Conservation (phyloP, 2,113 vertebrate species). For the Sander vitreus region DNA sequence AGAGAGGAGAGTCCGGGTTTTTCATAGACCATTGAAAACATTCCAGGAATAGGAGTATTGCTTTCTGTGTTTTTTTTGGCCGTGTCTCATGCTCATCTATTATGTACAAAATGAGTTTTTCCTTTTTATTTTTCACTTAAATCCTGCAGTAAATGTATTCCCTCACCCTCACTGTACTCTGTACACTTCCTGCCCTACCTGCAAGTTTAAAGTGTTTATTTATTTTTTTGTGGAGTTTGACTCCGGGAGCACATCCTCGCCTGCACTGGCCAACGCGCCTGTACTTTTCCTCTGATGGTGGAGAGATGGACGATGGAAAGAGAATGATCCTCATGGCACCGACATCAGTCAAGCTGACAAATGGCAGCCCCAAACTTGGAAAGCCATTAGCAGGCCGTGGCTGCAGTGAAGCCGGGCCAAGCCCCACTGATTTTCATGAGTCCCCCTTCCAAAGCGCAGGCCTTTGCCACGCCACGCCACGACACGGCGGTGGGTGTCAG, state of each 20-base stretch:
- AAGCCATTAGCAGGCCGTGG: conserved; percentile 65
- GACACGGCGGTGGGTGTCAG: conserved; percentile 45
- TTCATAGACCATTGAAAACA: conserved; percentile 46
- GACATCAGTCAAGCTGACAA: conserved; percentile 72
- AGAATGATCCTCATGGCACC: conserved; percentile 61
- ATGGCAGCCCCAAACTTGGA: conserved; percentile 62
- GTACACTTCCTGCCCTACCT: not conserved
- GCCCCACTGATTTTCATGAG: conserved; percentile 62
- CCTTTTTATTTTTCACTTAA: conserved; percentile 1
- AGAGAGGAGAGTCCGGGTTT: conserved; percentile 10
- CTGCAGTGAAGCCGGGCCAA: conserved; percentile 44
- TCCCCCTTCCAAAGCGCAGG: conserved; percentile 43
- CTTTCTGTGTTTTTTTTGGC: conserved; percentile 36
- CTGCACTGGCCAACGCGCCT: conserved; percentile 14
- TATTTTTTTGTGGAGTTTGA: not conserved
- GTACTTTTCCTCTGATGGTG: conserved; percentile 62
- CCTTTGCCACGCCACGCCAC: conserved; percentile 50
- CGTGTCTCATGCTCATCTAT: conserved; percentile 13
- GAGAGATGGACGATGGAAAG: conserved; percentile 60
- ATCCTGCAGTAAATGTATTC: not conserved
- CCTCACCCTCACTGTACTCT: not conserved
- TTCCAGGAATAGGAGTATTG: conserved; percentile 53
- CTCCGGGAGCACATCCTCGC: conserved; percentile 13
- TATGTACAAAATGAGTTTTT: conserved; percentile 8
- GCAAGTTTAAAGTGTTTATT: conserved; percentile 23